Conservation (phyloP, 2,113 vertebrate genomes). For the Amphilophus citrinellus region DNA sequence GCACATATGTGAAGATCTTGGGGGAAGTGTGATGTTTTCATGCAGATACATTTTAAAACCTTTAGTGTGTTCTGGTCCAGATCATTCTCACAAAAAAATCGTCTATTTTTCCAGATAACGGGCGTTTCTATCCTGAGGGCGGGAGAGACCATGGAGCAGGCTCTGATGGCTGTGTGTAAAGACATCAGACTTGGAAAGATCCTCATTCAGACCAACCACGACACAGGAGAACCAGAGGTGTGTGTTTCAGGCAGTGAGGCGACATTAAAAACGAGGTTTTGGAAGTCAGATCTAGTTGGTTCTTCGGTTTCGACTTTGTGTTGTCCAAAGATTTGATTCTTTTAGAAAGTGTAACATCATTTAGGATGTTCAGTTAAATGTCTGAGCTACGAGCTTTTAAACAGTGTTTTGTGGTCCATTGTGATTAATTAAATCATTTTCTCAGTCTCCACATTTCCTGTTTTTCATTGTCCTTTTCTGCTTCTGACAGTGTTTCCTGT, state of each 20-base stretch:
- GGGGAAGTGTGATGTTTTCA: background rate
- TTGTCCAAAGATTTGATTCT: background rate
- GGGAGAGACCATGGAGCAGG: constrained; percentile 93
- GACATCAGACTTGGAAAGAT: constrained; percentile 93
- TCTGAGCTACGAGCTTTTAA: no score
- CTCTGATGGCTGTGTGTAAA: constrained; percentile 90
- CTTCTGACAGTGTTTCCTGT: no score
- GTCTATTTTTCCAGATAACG: constrained; percentile 82
- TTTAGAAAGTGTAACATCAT: no score
- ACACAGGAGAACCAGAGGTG: constrained; percentile 88
- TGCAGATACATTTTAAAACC: background rate
- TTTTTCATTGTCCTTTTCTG: no score
- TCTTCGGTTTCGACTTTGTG: background rate
- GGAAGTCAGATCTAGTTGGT: background rate
- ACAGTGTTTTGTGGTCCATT: no score
- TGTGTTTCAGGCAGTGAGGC: background rate
- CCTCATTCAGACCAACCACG: constrained; percentile 93
- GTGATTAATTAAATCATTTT: no score
- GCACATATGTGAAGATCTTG: background rate
- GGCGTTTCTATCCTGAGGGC: constrained; percentile 91
- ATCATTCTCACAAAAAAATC: background rate
- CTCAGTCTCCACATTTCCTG: no score
- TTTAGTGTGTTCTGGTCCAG: background rate
- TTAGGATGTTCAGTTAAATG: no score
- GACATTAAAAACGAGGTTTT: background rate